Conservation (phyloP, 2,888 invertebrate species). For the Gastracanthus pulcherrimus region DNA sequence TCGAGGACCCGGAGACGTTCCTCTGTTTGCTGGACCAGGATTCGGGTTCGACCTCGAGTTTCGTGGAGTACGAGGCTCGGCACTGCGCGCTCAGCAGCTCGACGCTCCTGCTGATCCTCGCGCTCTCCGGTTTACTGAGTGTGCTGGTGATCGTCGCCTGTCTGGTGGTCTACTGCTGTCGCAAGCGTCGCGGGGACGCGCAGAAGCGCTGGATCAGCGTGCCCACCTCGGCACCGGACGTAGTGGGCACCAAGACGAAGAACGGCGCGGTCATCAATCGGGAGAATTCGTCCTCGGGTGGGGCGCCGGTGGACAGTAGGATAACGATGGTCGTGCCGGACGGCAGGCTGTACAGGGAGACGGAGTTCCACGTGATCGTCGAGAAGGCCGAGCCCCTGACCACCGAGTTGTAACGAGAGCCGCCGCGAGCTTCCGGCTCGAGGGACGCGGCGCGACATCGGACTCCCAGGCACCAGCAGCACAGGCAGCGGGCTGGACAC, state of each 20-base stretch:
- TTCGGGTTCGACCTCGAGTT: constrained; percentile 62
- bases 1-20: constrained; percentile 71
- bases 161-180: constrained; percentile 70
- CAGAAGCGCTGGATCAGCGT: constrained; percentile 75
- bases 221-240: constrained; percentile 72
- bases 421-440: constrained; percentile 50
- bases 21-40: constrained; percentile 66
- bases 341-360: constrained; percentile 89
- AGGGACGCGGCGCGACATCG: constrained; percentile 65
- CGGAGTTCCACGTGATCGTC: constrained; percentile 91
- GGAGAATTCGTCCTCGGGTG: constrained; percentile 59
- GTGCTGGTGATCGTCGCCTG: constrained; percentile 61
- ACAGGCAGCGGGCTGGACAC: constrained; percentile 10
- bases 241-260: constrained; percentile 69
- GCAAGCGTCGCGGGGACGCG: constrained; percentile 72
- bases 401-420: constrained; percentile 83
- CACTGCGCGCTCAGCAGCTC: constrained; percentile 70
- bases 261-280: constrained; percentile 78
- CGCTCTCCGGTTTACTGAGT: constrained; percentile 63
- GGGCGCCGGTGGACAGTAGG: constrained; percentile 72
- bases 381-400: constrained; percentile 90
- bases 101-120: constrained; percentile 67
- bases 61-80: constrained; percentile 69
- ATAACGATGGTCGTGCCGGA: constrained; percentile 86
- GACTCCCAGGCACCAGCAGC: constrained; percentile 60